Evolutionary conservation across 2,888 invertebrate genomes (phyloP).

Genomic region (Acanthosepion lycidas): DNA sequence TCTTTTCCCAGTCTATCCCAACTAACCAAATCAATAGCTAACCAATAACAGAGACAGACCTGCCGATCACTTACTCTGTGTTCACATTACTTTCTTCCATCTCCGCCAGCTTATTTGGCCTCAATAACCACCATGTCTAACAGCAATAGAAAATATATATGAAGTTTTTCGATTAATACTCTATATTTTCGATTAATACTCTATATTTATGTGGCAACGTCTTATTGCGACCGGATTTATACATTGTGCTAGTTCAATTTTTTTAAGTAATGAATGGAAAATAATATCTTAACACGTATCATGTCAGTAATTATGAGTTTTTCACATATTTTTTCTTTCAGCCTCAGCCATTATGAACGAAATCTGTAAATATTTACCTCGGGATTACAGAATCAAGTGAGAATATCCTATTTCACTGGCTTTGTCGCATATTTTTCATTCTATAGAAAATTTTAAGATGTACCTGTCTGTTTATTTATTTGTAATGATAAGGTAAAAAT

Average conservation of each 20-base stretch:
- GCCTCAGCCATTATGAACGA: no score
- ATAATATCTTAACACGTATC: neutral
- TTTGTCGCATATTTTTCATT: no score
- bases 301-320: neutral
- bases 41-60: conserved; percentile 2
- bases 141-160: conserved; percentile 33
- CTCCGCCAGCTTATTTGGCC: neutral
- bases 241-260: neutral
- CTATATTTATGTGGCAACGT: neutral
- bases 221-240: neutral
- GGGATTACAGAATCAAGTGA: no score
- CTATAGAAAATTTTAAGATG: no score
- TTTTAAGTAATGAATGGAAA: neutral
- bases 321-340: neutral
- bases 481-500: no score
- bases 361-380: no score
- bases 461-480: no score
- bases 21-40: conserved; percentile 1
- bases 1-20: neutral
- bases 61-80: neutral
- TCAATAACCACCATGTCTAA: neutral
- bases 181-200: conserved; percentile 18
- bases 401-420: no score
- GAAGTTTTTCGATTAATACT: neutral
- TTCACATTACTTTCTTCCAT: neutral